Evolutionary conservation across 92 coral and sea anemone species (phyloP), one percentile per base, ranked within the genome.

Genomic region (Epizoanthus fatuus): DNA sequence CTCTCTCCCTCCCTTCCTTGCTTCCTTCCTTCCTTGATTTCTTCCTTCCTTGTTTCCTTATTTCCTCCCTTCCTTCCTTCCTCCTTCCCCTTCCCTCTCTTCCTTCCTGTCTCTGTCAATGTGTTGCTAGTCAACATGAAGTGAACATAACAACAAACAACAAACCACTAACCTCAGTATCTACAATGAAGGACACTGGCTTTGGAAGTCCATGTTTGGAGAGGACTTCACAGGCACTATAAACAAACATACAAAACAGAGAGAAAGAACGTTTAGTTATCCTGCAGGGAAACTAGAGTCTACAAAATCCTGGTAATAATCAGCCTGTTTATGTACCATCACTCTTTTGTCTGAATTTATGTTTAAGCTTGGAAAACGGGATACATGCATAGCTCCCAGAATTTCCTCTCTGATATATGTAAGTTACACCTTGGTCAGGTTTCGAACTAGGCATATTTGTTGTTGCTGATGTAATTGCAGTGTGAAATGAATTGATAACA

Each of bases 181-280:
- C 98, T 37, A 93, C 82, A 22, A 97, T 69, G 80, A 86, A 97
- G 17, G 97, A 93, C 12, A 93, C 95, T 20, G 97, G 98, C 81
- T 95, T 97, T n/a, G 94, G 84, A 57, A 91, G 91, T 49, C 93
- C 92, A 86, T 97, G 93, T 75, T 85, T 91, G 14, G 94, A 80
- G 20, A 97, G 93, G 38, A 89, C 74, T 79, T 91, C 90, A 90
- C 95, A 86, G 53, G 97, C 93, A 91, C 99, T 87, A 75, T 51
- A 84, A n/a, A 47, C 11, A 47, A 82, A n/a, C 19, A 71, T 55
- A n/a, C 47, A 72, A 35, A 29, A 19, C 5, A 49, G 53, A 39
- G 9, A 0, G 2, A 62, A 72, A 58, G 4, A 69, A 8, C 3
- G 59, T n/a, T 40, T 25, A 80, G 19, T 16, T 25, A 65, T 2